These are phyloP conservation scores for Cheirogaleus major DNA, from an alignment of 2,797 vertebrate genomes.

Conservation along the genomic window DNA sequence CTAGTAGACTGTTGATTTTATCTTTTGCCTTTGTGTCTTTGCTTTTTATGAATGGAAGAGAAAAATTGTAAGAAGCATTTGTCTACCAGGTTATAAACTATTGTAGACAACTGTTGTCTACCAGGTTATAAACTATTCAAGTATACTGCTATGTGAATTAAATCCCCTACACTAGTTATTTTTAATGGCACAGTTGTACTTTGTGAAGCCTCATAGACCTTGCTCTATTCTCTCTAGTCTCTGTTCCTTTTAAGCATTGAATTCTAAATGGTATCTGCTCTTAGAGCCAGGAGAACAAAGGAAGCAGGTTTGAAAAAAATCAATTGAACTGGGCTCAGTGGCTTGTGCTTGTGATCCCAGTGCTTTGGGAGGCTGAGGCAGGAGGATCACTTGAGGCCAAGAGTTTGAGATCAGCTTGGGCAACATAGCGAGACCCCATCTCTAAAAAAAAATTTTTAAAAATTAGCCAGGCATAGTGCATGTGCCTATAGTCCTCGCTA, in stretches of 20 bases:
- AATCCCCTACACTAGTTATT: background rate
- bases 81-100: background rate
- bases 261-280: background rate
- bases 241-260: background rate
- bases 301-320: background rate
- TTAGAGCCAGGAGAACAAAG: background rate
- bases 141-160: background rate
- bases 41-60: slow-evolving; percentile 21
- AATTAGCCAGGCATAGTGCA: background rate
- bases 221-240: background rate
- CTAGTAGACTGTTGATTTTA: background rate
- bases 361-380: background rate
- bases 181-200: background rate
- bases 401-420: background rate
- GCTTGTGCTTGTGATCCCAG: background rate
- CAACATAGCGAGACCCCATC: background rate
- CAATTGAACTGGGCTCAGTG: background rate
- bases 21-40: background rate
- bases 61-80: background rate
- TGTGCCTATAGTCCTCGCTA: background rate
- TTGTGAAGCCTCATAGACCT: background rate
- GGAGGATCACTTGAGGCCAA: background rate
- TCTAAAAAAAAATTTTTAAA: background rate
- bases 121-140: background rate
- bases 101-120: too few species aligned